Base-by-base conservation (phyloP, 2,797 vertebrate species). In the Anguilla pacifica region DNA sequence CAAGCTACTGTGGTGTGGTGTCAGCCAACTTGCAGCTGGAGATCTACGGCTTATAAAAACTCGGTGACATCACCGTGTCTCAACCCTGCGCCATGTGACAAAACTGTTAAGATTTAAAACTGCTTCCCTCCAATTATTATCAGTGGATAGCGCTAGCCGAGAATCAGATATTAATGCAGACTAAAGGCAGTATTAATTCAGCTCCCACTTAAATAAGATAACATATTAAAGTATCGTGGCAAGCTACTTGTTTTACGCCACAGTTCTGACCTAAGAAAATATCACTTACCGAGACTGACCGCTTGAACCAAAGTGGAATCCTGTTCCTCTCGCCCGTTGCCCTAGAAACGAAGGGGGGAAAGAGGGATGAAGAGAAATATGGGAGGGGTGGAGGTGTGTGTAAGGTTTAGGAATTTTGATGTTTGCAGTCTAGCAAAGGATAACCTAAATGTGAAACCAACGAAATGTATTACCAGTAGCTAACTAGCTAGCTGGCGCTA, bases 281-380 rank as follows among this genome's bases (percentile, higher is more conserved):
- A 82, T 49, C 28, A 49, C 46, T 82, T 82, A 82, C 79, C 79
- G 79, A 82, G 79, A 82, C 79, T 49, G 79, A 49, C 79, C 79
- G 79, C 79, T 49, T 51, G 46, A 82, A 82, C 79, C 43, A 59
- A 84, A 51, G 59, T 39, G 61, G 64, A 84, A 49, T 87, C 79
- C 28, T 22, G 39, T 49, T 31, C 70, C 83, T 55, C 84, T 67
- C 39, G 28, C 17, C 51, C 74, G 87, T 88, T 88, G 70, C 87
- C 87, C 72, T 88, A 84, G 87, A 53, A 88, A 88, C 87, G 70
- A 46, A 88, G 83, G 43, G 57, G 82, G 86, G 9, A 84, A 53
- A 59, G 57, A 43, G 70, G 83, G 67, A 49, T 77, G 83, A 85
- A 85, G 35, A 51, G 67, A 82, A 82, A 82, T 25, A 82, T 82